These are phyloP conservation scores for Drosophila picticornis DNA, from an alignment of 2,888 invertebrate genomes.

Conservation along the genomic window DNA sequence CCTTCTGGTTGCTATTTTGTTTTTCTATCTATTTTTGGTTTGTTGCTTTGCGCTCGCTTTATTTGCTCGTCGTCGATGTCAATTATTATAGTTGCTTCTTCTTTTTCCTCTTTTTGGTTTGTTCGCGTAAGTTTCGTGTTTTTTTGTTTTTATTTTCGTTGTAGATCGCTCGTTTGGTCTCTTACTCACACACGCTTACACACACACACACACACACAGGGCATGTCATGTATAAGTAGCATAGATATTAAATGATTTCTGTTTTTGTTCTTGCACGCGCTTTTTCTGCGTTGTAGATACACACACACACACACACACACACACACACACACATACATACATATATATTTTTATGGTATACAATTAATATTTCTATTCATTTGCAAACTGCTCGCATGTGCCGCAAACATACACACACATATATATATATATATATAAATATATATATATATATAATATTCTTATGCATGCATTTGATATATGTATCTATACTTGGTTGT, in stretches of 20 bases:
- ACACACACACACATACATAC: constrained; percentile 25
- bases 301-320: constrained; percentile 19
- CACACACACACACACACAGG: constrained; percentile 16
- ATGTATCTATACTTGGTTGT: constrained; percentile 25
- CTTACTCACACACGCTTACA: constrained; percentile 29
- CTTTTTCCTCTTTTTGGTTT: constrained; percentile 28
- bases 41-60: constrained; percentile 66
- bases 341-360: constrained; percentile 4
- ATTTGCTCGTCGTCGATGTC: constrained; percentile 53
- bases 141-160: constrained; percentile 48
- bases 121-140: constrained; percentile 70
- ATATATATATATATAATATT: constrained; percentile 23
- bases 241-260: constrained; percentile 61
- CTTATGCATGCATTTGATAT: constrained; percentile 11
- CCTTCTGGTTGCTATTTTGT: constrained; percentile 20
- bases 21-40: constrained; percentile 71
- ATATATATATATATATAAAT: constrained; percentile 12
- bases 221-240: constrained; percentile 31
- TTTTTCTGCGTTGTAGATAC: constrained; percentile 45
- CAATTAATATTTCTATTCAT: constrained; percentile 23
- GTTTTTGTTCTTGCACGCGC: constrained; percentile 55
- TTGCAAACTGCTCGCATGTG: constrained; percentile 51
- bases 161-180: constrained; percentile 73
- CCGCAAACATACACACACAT: constrained; percentile 1
- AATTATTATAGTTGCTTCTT: constrained; percentile 33